phyloP scores from a whole-genome alignment of 2,888 invertebrate genomes.

The Diaphora mendica region DNA sequence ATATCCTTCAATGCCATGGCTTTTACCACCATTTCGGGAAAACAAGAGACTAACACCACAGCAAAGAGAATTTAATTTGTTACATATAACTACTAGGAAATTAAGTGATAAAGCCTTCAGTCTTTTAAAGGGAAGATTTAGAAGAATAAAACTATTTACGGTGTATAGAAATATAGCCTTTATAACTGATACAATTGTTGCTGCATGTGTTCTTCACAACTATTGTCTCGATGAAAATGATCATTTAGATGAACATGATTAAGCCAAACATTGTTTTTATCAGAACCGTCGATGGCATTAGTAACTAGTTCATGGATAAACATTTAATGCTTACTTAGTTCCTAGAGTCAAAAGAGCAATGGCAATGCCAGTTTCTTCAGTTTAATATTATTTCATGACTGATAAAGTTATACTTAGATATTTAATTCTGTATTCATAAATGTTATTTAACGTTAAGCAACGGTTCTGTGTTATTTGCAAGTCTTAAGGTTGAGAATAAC shows the following conservation, averaged over 20 bases:
- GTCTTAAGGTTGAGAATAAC: too few species aligned
- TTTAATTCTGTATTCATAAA: not conserved
- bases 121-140: conserved; percentile 65
- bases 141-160: conserved; percentile 66
- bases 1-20: conserved; percentile 70
- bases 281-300: not conserved
- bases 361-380: not conserved
- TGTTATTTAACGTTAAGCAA: too few species aligned
- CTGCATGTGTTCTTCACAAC: conserved; percentile 74
- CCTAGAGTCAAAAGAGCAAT: not conserved
- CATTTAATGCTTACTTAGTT: not conserved
- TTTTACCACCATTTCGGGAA: conserved; percentile 70
- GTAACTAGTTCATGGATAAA: not conserved
- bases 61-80: conserved; percentile 68
- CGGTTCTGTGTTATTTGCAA: not conserved
- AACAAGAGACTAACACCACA: conserved; percentile 67
- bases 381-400: not conserved
- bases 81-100: conserved; percentile 65
- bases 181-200: conserved; percentile 71
- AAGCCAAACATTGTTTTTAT: conserved; percentile 6
- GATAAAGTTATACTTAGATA: not conserved
- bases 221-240: conserved; percentile 72
- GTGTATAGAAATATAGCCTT: conserved; percentile 72
- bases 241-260: conserved; percentile 57
- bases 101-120: conserved; percentile 69